A percentile compares a stretch with the other conserved stretches of the same genome.
phyloP scores from a whole-genome alignment of 2,888 invertebrate species.

The Amblyteles armatorius region DNA sequence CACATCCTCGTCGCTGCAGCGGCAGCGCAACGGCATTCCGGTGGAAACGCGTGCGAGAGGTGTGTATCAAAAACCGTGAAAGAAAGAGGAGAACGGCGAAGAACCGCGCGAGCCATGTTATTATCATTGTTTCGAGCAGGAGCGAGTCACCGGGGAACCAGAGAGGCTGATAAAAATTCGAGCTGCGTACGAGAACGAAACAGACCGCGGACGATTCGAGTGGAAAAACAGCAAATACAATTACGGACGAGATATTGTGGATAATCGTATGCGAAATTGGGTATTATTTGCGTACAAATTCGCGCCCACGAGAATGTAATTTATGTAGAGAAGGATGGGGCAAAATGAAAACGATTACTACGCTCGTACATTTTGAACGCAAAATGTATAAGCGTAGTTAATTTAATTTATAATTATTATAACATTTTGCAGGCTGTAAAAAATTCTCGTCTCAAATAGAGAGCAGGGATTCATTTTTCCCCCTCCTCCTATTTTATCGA shows the following conservation, averaged over 20 bases:
- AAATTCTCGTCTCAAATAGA: too few relatives aligned
- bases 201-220: background rate
- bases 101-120: background rate
- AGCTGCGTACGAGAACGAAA: conserved; percentile 1
- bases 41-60: conserved; percentile 31
- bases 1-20: conserved; percentile 31
- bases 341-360: too few relatives aligned
- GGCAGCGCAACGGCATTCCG: conserved; percentile 44
- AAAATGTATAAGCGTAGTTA: too few relatives aligned
- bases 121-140: conserved; percentile 4
- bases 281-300: background rate
- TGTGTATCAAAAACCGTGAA: conserved; percentile 32
- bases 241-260: background rate
- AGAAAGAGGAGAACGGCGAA: conserved; percentile 11
- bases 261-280: conserved; percentile 4
- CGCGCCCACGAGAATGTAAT: background rate
- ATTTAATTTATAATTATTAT: too few relatives aligned
- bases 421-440: too few relatives aligned
- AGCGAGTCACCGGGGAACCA: conserved; percentile 5
- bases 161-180: conserved; percentile 20
- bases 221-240: background rate
- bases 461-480: too few relatives aligned
- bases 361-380: too few relatives aligned
- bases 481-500: background rate
- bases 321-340: too few relatives aligned